Evolutionary conservation across 2,888 invertebrate genomes (phyloP).

Genomic region (Melolontha melolontha): DNA sequence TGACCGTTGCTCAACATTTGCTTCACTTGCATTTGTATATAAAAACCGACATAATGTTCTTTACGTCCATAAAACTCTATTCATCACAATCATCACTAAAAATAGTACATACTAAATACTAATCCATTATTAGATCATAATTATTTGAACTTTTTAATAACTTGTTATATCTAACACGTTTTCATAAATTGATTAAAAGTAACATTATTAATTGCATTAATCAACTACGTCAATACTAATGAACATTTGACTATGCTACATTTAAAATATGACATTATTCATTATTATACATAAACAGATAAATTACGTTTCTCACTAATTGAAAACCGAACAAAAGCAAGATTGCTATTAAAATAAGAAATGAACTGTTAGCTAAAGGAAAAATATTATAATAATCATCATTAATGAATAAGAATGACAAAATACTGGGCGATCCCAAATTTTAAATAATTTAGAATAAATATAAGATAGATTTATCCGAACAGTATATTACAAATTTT

Average conservation of each 20-base stretch:
- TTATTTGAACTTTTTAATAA: conserved; percentile 21
- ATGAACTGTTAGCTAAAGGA: no score
- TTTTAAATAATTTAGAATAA: no score
- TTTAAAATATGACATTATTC: conserved; percentile 1
- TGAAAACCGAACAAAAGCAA: no score
- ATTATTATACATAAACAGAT: background rate
- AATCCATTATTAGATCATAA: conserved; percentile 29
- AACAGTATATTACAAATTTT: no score
- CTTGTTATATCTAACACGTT: background rate
- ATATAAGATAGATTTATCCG: no score
- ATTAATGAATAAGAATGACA: no score
- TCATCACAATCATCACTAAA: conserved; percentile 29
- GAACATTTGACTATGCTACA: conserved; percentile 11
- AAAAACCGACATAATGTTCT: conserved; percentile 16
- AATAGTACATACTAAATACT: conserved; percentile 5
- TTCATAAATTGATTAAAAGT: conserved; percentile 4
- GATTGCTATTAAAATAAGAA: no score
- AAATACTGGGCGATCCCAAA: no score
- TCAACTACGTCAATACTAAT: conserved; percentile 21
- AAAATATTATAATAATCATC: no score
- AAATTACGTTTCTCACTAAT: no score
- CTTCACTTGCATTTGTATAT: conserved; percentile 7
- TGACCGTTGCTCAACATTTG: conserved; percentile 14
- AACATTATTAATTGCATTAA: conserved; percentile 8
- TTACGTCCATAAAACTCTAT: background rate